Base-by-base conservation (phyloP, 2,113 vertebrate species). In the Passerina amoena region DNA sequence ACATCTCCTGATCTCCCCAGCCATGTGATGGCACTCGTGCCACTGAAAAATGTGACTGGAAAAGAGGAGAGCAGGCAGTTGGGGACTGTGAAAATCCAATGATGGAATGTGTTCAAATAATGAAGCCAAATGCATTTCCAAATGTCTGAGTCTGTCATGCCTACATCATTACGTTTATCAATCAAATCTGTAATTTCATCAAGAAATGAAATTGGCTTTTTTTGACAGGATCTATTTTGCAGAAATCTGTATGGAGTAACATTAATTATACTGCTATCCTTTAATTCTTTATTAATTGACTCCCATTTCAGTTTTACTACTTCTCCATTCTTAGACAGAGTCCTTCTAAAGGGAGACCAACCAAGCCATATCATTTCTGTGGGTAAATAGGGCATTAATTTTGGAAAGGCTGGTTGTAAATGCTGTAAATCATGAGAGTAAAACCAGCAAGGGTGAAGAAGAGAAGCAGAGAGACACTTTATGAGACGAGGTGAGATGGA, bases 261-360 rank as follows among this genome's bases (percentile, higher is more conserved):
- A 5, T 90, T 70, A 66, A 44, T 88, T 83, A 27, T 72, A 21
- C 3, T 69, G 17, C 19, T 42, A 2, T 90, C 12, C 22, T 84
- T 90, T 70, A 63, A 51, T 92, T 86, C 35, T 68, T 77, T 83
- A 80, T 88, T 94, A 88, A 63, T 77, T 60, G 40, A 70, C 27
- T 88, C 20, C 9, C 11, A 5, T 82, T 59, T 91, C 69, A 91
- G 15, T 48, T 78, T 92, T 51, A 78, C 60, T 64, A 27, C 64
- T 78, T 86, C 63, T 73, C 45, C 7, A 5, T 86, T 92, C 19
- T 75, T 28, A 56, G 60, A 6, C 22, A 37, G 17, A 37, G 15
- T 14, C 35, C 24, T 85, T 92, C 51, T 71, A 51, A 77, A 66
- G 35, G 51, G 51, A 75, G 6, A n/a, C 38, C 63, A 61, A 20